Conservation (phyloP, 2,797 vertebrate genomes). For the Vireo griseus region DNA sequence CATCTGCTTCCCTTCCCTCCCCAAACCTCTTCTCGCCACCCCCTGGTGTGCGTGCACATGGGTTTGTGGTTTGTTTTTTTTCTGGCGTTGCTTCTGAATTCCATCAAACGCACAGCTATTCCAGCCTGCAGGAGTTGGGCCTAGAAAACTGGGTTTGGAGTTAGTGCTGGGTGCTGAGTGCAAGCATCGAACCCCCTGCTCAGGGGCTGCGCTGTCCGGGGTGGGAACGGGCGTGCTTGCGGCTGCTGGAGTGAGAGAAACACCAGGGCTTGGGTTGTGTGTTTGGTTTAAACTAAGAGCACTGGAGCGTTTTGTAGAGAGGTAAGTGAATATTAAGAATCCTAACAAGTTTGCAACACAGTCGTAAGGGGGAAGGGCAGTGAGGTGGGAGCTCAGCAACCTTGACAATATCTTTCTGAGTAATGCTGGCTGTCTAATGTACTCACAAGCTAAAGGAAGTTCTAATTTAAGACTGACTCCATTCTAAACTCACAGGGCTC, state of each 20-base stretch:
- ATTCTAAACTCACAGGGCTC: neutral
- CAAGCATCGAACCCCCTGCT: fast-evolving
- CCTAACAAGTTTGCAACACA: neutral
- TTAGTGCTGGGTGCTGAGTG: neutral
- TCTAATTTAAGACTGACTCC: neutral
- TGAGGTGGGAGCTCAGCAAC: neutral
- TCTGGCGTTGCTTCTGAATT: neutral
- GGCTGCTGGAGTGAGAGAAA: neutral
- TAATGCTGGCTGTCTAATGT: neutral
- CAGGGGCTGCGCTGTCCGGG: neutral
- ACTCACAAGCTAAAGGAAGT: neutral
- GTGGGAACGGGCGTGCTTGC: neutral
- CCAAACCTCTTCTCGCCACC: slow-evolving; percentile 12
- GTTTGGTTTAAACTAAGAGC: neutral
- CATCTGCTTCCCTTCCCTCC: slow-evolving; percentile 55
- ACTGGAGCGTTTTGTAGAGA: neutral
- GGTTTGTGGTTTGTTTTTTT: neutral
- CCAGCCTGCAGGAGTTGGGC: neutral
- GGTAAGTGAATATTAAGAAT: neutral
- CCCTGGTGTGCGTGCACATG: neutral
- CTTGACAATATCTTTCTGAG: neutral
- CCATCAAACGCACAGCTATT: neutral
- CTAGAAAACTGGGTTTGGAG: neutral
- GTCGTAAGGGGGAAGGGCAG: neutral
- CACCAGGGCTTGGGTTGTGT: fast-evolving